A percentile compares a stretch with the other conserved stretches of the same genome.
These are phyloP conservation scores for Lepus americanus DNA, from an alignment of 2,113 vertebrate species.

Conservation along the genomic window DNA sequence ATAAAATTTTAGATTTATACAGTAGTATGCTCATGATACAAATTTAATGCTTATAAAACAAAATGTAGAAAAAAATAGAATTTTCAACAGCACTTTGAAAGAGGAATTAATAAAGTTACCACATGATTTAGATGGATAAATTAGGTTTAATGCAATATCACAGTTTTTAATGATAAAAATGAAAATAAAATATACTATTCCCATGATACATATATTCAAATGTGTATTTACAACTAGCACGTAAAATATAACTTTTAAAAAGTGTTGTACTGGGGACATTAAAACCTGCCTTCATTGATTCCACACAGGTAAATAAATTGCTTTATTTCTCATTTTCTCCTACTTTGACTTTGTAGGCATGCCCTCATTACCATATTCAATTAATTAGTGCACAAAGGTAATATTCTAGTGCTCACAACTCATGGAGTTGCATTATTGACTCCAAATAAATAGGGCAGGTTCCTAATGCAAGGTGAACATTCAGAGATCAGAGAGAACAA, in stretches of 20 bases:
- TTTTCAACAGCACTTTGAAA: constrained; percentile 13
- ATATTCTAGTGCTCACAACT: constrained; percentile 78
- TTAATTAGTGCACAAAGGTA: constrained; percentile 85
- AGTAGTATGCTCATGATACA: not conserved
- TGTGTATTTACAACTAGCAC: not conserved
- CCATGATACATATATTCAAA: not conserved
- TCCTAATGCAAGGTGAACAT: constrained; percentile 67
- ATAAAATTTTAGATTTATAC: not conserved
- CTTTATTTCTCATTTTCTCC: constrained; percentile 81
- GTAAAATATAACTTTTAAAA: not conserved
- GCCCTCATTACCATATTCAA: constrained; percentile 88
- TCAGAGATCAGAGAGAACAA: constrained; percentile 64
- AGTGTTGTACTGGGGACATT: not conserved
- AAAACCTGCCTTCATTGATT: constrained; percentile 55
- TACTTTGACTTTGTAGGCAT: constrained; percentile 86
- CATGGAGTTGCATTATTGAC: constrained; percentile 79
- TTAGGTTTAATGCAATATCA: constrained; percentile 66
- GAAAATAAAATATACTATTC: not conserved
- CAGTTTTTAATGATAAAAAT: not conserved
- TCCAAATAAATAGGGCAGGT: constrained; percentile 79
- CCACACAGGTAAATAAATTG: constrained; percentile 76
- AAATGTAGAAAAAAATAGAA: not conserved
- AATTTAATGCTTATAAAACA: not conserved
- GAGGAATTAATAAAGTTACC: constrained; percentile 40
- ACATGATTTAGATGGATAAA: not conserved